phyloP scores from a whole-genome alignment of 2,888 invertebrate species.

The Acheta domesticus region DNA sequence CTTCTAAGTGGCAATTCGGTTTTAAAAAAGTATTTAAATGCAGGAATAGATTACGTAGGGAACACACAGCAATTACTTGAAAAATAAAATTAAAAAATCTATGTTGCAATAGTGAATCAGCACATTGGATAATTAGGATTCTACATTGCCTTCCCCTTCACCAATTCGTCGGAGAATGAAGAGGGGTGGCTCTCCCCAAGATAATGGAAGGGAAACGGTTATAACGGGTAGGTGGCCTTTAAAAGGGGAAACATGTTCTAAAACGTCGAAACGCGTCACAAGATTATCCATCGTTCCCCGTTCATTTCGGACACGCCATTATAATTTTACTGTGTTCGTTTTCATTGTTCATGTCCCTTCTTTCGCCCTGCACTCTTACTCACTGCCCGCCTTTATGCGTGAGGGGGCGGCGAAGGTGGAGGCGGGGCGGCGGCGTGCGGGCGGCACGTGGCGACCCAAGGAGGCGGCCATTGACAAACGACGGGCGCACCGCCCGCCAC shows the following conservation, averaged over 20 bases:
- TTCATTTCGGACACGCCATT: background rate
- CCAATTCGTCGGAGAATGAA: too few relatives aligned
- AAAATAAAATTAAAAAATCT: too few relatives aligned
- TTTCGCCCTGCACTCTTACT: background rate
- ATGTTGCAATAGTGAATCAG: background rate
- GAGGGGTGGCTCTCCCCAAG: background rate
- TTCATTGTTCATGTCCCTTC: background rate
- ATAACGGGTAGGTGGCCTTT: background rate
- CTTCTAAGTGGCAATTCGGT: too few relatives aligned
- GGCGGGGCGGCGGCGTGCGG: background rate
- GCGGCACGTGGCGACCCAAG: background rate
- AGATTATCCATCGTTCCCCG: constrained; percentile 1
- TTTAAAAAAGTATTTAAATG: too few relatives aligned
- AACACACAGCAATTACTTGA: too few relatives aligned
- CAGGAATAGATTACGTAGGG: too few relatives aligned
- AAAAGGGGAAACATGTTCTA: constrained; percentile 18
- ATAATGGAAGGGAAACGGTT: background rate
- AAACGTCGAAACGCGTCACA: constrained; percentile 7
- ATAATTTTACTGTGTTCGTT: constrained; percentile 7
- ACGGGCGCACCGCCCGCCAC: background rate
- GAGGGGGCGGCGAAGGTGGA: background rate
- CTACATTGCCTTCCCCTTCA: background rate
- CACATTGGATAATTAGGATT: background rate
- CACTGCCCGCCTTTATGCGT: background rate
- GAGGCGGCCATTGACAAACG: constrained; percentile 18